These are phyloP conservation scores for Strix uralensis DNA, from an alignment of 2,113 vertebrate species.

Conservation along the genomic window DNA sequence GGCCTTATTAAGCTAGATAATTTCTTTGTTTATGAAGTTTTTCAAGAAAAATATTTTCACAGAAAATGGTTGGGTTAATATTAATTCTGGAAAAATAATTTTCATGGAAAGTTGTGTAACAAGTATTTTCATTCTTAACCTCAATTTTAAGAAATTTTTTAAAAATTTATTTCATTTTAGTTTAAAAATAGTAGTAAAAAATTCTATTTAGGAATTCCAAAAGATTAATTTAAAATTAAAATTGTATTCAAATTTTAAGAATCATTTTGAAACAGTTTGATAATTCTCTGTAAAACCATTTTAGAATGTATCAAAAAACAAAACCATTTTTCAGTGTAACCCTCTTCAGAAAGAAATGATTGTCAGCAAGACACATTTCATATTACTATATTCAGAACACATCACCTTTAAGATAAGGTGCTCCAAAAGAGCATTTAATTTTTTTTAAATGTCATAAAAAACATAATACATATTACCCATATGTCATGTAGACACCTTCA, in stretches of 20 bases:
- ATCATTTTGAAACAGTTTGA: neutral
- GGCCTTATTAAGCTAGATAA: neutral
- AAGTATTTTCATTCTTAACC: neutral
- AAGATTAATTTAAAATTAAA: neutral
- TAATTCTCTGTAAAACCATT: neutral
- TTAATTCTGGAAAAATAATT: neutral
- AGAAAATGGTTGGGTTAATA: neutral
- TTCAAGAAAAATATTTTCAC: neutral
- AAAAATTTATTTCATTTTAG: neutral
- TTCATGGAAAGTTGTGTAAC: neutral
- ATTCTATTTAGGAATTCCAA: neutral
- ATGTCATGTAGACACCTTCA: neutral
- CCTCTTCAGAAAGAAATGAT: neutral
- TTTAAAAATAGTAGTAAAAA: neutral
- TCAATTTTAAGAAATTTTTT: neutral
- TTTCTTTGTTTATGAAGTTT: neutral
- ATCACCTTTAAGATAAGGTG: neutral
- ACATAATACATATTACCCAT: neutral
- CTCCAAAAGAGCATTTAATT: neutral
- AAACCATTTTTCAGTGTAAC: neutral
- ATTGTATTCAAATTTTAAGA: neutral
- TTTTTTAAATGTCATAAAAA: neutral
- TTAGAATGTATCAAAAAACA: neutral
- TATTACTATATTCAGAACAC: neutral
- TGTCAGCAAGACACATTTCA: neutral